Percentiles rank a stretch among this genome's conserved stretches.
Evolutionary conservation across 1,140 invertebrate genomes (phyloP).

Genomic region (Drosophila ercepeae): DNA sequence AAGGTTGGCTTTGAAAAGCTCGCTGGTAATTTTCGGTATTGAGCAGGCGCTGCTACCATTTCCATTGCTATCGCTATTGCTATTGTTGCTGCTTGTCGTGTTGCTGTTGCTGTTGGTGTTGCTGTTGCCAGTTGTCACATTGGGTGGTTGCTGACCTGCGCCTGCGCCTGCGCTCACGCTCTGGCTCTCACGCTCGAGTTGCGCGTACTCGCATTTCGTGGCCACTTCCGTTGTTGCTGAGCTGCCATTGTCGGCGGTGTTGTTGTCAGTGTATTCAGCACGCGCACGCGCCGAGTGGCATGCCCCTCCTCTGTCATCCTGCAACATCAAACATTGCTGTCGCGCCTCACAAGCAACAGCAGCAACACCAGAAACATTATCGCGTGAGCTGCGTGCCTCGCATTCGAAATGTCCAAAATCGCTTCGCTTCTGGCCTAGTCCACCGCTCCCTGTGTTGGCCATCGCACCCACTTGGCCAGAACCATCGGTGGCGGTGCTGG

Average conservation of each 20-base stretch:
- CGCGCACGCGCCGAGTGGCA: conserved; percentile 66
- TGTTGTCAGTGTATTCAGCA: conserved; percentile 70
- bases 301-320: conserved; percentile 15
- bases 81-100: background rate
- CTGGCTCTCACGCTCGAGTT: conserved; percentile 74
- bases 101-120: too few species aligned
- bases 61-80: conserved; percentile 14
- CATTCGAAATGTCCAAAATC: conserved; percentile 43
- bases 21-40: conserved; percentile 68
- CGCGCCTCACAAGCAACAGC: conserved; percentile 35
- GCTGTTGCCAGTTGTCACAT: conserved; percentile 43
- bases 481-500: conserved; percentile 11
- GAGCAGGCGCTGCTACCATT: conserved; percentile 69
- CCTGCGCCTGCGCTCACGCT: conserved; percentile 56
- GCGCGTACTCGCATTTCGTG: conserved; percentile 72
- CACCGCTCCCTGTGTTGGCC: conserved; percentile 48
- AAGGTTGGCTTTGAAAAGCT: conserved; percentile 74
- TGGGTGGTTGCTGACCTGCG: conserved; percentile 70
- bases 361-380: conserved; percentile 38
- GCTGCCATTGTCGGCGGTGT: conserved; percentile 19
- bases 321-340: conserved; percentile 38
- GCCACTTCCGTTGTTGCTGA: conserved; percentile 65
- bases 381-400: conserved; percentile 59
- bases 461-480: background rate
- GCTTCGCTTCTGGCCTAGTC: conserved; percentile 47